Conservation (phyloP, 2,888 invertebrate genomes). For the Euspilapteryx auroguttella region DNA sequence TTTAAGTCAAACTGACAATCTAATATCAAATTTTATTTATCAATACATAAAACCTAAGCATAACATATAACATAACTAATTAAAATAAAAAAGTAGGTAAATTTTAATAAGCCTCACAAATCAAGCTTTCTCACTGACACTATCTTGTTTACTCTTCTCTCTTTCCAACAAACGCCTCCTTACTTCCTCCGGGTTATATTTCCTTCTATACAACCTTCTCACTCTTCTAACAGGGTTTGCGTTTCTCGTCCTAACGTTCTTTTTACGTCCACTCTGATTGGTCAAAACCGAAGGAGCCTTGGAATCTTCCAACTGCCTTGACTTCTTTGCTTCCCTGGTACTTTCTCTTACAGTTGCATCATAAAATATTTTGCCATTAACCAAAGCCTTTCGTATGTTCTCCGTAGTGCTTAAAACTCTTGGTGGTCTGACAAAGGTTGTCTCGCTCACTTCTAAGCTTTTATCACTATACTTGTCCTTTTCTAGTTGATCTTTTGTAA, state of each 20-base stretch:
- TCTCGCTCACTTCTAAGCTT: constrained; percentile 50
- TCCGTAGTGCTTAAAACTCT: constrained; percentile 40
- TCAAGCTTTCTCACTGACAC: constrained; percentile 3
- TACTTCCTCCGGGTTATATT: constrained; percentile 54
- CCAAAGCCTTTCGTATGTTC: constrained; percentile 39
- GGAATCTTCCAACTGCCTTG: constrained; percentile 16
- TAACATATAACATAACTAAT: not conserved
- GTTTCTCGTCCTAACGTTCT: constrained; percentile 31
- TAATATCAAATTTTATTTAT: too few relatives aligned
- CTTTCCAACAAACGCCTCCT: constrained; percentile 46
- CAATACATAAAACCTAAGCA: too few relatives aligned
- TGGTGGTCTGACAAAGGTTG: constrained; percentile 41
- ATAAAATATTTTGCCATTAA: constrained; percentile 51
- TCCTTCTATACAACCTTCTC: constrained; percentile 41
- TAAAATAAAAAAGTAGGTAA: not conserved
- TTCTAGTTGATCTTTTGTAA: constrained; percentile 44
- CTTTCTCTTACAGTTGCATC: constrained; percentile 43
- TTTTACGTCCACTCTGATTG: constrained; percentile 24
- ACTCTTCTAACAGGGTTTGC: constrained; percentile 41
- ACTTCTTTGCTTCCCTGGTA: constrained; percentile 11
- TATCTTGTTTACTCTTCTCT: constrained; percentile 29
- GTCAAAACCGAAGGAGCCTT: constrained; percentile 21
- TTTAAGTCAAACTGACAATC: constrained; percentile 47
- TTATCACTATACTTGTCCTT: constrained; percentile 28
- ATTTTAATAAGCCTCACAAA: not conserved